phyloP scores from a whole-genome alignment of 2,888 invertebrate species.

The Leptopilina syphax region DNA sequence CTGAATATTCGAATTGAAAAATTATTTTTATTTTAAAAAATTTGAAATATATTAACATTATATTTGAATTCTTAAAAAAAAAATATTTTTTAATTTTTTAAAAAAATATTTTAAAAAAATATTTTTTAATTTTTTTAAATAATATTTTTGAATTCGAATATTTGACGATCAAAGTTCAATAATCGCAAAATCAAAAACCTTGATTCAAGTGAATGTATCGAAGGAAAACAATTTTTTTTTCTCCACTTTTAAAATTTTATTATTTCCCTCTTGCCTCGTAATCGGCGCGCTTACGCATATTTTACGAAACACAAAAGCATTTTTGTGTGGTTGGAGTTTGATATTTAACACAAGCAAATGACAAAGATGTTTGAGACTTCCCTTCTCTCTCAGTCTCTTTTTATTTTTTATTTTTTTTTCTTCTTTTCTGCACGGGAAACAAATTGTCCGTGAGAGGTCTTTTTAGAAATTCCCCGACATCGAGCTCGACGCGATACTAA shows the following conservation, averaged over 20 bases:
- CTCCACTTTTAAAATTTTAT: too few species aligned
- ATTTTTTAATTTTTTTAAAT: too few species aligned
- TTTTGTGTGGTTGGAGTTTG: constrained; percentile 16
- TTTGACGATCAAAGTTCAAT: not conserved
- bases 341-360: constrained; percentile 17
- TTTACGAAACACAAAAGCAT: constrained; percentile 17
- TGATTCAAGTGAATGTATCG: not conserved
- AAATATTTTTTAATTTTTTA: too few species aligned
- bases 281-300: constrained; percentile 10
- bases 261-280: constrained; percentile 18
- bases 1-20: too few species aligned
- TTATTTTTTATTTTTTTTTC: too few species aligned
- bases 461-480: constrained; percentile 41
- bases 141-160: too few species aligned
- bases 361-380: constrained; percentile 35
- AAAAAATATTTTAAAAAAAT: too few species aligned
- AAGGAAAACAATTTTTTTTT: too few species aligned
- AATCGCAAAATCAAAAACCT: constrained; percentile 17
- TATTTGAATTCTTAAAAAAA: too few species aligned
- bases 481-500: constrained; percentile 43
- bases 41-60: too few species aligned
- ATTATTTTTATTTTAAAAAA: too few species aligned
- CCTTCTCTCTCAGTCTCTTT: constrained; percentile 40
- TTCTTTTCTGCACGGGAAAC: not conserved
- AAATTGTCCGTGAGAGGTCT: constrained; percentile 41